Conservation (phyloP, 2,888 invertebrate species). For the Sesia bembeciformis region DNA sequence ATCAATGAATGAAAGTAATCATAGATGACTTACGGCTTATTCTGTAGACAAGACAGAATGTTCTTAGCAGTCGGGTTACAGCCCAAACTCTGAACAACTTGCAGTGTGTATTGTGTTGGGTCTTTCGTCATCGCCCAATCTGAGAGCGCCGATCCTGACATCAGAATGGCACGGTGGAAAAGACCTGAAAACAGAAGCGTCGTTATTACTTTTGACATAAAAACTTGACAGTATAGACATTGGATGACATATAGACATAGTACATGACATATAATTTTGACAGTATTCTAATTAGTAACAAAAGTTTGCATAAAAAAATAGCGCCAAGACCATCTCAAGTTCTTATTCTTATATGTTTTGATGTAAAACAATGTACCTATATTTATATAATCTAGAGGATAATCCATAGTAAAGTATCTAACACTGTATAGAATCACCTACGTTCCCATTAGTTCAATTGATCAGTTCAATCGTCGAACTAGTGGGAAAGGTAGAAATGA, state of each 20-base stretch:
- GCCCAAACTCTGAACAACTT: slow-evolving; percentile 84
- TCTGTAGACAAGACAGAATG: slow-evolving; percentile 63
- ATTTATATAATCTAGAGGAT: not conserved
- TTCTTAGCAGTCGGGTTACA: slow-evolving; percentile 80
- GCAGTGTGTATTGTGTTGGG: slow-evolving; percentile 83
- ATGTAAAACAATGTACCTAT: not conserved
- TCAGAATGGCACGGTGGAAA: slow-evolving; percentile 91
- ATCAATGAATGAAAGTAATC: no score
- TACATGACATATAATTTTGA: no score
- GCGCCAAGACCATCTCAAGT: no score
- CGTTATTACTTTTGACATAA: not conserved
- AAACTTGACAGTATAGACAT: no score
- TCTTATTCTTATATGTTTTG: not conserved
- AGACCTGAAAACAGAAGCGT: slow-evolving; percentile 69
- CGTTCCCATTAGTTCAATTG: no score
- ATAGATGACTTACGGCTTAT: slow-evolving; percentile 48
- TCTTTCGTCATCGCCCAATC: slow-evolving; percentile 89
- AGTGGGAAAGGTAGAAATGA: no score
- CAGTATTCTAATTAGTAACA: no score
- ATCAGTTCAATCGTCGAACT: no score
- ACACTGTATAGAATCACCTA: no score
- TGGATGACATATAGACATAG: no score
- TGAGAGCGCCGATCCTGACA: slow-evolving; percentile 92
- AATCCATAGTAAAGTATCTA: no score
- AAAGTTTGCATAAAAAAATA: no score